Base-by-base conservation (phyloP, 1,140 invertebrate species). In the Drosophila gunungcola region DNA sequence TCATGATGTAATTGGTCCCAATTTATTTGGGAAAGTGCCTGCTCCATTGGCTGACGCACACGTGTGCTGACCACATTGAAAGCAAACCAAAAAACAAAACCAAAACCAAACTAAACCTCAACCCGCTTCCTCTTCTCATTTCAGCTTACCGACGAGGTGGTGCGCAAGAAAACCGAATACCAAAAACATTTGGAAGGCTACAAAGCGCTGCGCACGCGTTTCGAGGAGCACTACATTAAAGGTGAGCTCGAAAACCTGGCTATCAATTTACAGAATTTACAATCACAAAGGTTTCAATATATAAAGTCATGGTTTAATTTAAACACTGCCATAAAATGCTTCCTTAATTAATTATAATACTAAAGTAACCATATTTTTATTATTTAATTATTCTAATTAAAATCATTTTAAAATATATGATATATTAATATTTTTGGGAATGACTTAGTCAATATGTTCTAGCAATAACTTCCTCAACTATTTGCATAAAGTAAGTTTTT, bases 201-300 rank as follows among this genome's bases (percentile, higher is more conserved):
- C 92, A 96, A 96, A 92, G 94, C 96, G 77, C 95, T 96, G 94
- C 94, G 96, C 78, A 95, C 95, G 36, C 95, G 96, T 82, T 97
- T 97, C 91, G 96, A 97, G 92, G 96, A 97, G 90, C 95, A 97
- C 92, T 97, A 97, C 92, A 94, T 97, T 60, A 97, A 97, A 94
- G 96, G 96, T 97, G 94, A 95, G 94, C 94, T 79, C 70, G 49
- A 49, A 2, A 16, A 36, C 10, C 5, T 16, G n/a, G 29, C 2
- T 45, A 61, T 21, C 34, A 3, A 34, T 9, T 32, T 57, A 12
- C 13, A 3, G 2, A 56, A 6, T 5, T 32, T 32, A 21, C 16
- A 21, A 21, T 21, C 1, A 21, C 16, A 21, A 21, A 21, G 16
- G 1, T 21, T 21, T 21, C 16, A 21, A 21, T 21, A 21, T 21